Conservation (phyloP, 1,140 invertebrate species). For the Onthophagus taurus region DNA sequence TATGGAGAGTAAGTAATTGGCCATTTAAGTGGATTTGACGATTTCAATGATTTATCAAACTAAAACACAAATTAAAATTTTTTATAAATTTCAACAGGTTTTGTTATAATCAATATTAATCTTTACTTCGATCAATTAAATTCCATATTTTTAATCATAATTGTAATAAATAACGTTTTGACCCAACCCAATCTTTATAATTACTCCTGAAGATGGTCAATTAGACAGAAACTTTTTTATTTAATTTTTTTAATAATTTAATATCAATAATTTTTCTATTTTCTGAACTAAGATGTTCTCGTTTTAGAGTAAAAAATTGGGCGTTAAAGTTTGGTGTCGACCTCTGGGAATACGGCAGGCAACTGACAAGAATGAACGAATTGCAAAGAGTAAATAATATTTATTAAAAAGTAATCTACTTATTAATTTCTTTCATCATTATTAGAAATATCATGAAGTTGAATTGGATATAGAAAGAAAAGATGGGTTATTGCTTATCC, state of each 20-base stretch:
- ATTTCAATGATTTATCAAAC: too few relatives aligned
- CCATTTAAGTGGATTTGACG: too few relatives aligned
- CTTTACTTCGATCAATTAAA: background rate
- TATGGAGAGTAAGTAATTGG: too few relatives aligned
- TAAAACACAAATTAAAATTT: too few relatives aligned
- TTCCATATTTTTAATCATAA: background rate
- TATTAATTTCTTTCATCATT: too few relatives aligned
- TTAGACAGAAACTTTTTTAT: background rate
- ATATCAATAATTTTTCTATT: background rate
- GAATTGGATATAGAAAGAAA: conserved; percentile 63
- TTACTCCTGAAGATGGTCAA: background rate
- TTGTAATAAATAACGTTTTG: background rate
- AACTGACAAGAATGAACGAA: conserved; percentile 78
- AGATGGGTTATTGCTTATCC: conserved; percentile 70
- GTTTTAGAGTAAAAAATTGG: conserved; percentile 83
- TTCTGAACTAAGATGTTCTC: conserved; percentile 23
- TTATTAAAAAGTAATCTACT: conserved; percentile 7
- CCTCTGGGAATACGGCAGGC: conserved; percentile 76
- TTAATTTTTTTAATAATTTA: background rate
- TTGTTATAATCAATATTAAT: background rate
- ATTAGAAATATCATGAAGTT: conserved; percentile 63
- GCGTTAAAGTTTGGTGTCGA: conserved; percentile 80
- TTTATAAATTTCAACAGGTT: too few relatives aligned
- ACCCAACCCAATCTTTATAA: background rate
- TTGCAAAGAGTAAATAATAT: conserved; percentile 65